Base-by-base conservation (phyloP, 2,797 vertebrate genomes). In the Pseudopleuronectes americanus region DNA sequence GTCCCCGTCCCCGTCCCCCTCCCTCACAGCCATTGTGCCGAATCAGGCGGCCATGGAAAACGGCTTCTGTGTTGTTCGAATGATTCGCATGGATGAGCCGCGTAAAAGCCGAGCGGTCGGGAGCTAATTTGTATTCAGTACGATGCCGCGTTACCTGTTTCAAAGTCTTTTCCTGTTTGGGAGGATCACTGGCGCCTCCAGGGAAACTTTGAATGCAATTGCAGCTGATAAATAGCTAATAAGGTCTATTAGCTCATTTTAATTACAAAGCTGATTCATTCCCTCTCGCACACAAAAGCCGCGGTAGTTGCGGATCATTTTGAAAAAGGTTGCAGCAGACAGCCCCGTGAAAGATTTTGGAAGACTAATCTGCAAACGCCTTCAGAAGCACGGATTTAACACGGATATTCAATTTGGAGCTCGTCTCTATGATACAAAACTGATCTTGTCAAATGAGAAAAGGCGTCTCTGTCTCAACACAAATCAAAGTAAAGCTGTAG, bases 171-270 rank as follows among this genome's bases (percentile, higher is more conserved):
- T 70, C 61, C 73, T 81, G 59, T 83, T 74, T 22, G 36, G 82
- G 72, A 79, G 70, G 72, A 74, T 79, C 68, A 23, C 59, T 4
- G 51, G 14, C 1, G 67, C 71, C 87, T 80, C 72, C 22, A 12
- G 83, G 84, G 78, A 63, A 79, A 77, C 58, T 76, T 75, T 68
- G 74, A 79, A 65, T 54, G 59, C 79, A 76, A 64, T 71, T 49
- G 62, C 67, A 47, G 81, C 77, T 82, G 84, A 90, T 77, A 78
- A 84, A 90, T 81, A 68, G 74, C 86, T 86, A 89, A 87, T 90
- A 77, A 80, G 28, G 21, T 69, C 79, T 74, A 82, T 90, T 89
- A 89, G 79, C 75, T 81, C 72, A 64, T 81, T 81, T 84, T 85
- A 92, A 90, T 90, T 75, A 87, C 16, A 0, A 52, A 26, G 26